A percentile compares a stretch with the other conserved stretches of the same genome.
These are phyloP conservation scores for Helicolenus hilgendorfi DNA, from an alignment of 2,797 vertebrate species.

Conservation along the genomic window DNA sequence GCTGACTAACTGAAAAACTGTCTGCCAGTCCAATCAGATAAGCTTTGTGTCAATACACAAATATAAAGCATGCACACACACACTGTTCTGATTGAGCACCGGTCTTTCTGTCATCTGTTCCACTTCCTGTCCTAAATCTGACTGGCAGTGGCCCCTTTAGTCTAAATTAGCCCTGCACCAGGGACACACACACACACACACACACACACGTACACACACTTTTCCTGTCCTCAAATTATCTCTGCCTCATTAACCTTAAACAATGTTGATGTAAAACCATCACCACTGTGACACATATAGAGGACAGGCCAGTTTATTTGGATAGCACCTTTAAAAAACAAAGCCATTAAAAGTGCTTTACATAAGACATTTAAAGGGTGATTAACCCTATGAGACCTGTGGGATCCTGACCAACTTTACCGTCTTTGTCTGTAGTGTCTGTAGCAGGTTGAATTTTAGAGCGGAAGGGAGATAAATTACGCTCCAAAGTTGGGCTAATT, in stretches of 20 bases:
- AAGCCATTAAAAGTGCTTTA: not conserved
- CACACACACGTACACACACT: slow-evolving; percentile 35
- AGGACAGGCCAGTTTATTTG: not conserved
- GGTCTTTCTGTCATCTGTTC: slow-evolving; percentile 62
- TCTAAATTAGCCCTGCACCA: slow-evolving; percentile 77
- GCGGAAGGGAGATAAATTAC: too few species aligned
- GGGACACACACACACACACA: slow-evolving; percentile 44
- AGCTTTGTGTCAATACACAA: not conserved
- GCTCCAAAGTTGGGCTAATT: too few species aligned
- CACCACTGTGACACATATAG: slow-evolving; percentile 29
- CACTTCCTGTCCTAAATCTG: slow-evolving; percentile 82
- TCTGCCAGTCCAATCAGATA: not conserved
- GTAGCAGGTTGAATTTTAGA: too few species aligned
- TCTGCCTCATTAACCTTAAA: slow-evolving; percentile 76
- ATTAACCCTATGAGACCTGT: too few species aligned
- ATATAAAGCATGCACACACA: not conserved
- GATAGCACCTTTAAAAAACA: not conserved
- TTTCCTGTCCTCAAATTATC: slow-evolving; percentile 54
- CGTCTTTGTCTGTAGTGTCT: too few species aligned
- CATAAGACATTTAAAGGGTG: too few species aligned
- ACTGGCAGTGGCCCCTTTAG: slow-evolving; percentile 79
- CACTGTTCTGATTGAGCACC: not conserved
- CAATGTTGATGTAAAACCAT: slow-evolving; percentile 30
- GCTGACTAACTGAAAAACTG: not conserved
- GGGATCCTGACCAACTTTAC: too few species aligned